Evolutionary conservation across 1,140 invertebrate genomes (phyloP), one percentile per base, ranked within the genome.

Genomic region (Laupala kohalensis): DNA sequence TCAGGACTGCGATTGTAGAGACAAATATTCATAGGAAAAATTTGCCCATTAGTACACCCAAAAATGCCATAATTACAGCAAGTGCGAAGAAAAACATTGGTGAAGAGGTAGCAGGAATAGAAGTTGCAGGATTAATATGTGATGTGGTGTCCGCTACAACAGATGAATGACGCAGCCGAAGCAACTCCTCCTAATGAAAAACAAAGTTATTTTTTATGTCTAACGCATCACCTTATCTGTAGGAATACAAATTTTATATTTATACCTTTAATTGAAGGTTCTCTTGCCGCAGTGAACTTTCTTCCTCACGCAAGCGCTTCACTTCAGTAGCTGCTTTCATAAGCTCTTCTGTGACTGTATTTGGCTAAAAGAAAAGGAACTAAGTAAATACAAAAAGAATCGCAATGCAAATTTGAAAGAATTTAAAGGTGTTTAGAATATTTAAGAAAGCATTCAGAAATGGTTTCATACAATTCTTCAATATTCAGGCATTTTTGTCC

Each of bases 231-330:
- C n/a, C n/a, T n/a, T n/a, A n/a, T n/a, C n/a, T n/a, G n/a, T n/a
- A n/a, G n/a, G n/a, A n/a, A n/a, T n/a, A n/a, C 25, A 67, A 25
- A 67, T 67, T 6, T 4, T 13, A 9, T 24, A 23, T 25, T 25
- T 76, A 81, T 83, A 91, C 90, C 86, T 91, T 93, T 77, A 94
- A 84, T 79, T 87, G 84, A 74, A 92, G 79, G 84, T 91, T 92
- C 81, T 94, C 92, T 81, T 91, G 88, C 82, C 88, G 86, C 78
- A 94, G 83, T 80, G 85, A 85, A 79, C 85, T 89, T 77, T 91
- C 88, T 76, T 90, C 86, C 79, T 91, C 90, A 78, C 88, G 86
- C 75, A 94, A 83, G 80, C 85, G 84, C 80, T 86, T 88, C 53
- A 92, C 86, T 82, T 93, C 91, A 75, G 86, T 85, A 71, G 86